Conservation (phyloP, 2,797 vertebrate genomes). For the Malacoraja senta region DNA sequence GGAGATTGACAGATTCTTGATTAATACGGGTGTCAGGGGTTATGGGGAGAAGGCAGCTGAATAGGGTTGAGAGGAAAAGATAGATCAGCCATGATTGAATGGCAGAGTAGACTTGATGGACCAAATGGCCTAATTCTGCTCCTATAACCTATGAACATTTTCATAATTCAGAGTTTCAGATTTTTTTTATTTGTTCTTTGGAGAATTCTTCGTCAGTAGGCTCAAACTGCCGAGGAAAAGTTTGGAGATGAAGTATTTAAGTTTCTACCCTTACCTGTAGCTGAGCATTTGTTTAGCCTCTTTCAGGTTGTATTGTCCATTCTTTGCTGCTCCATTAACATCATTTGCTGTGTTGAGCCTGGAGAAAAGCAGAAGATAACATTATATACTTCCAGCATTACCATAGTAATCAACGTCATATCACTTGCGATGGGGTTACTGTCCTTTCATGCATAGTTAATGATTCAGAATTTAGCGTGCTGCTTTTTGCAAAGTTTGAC, state of each 20-base stretch:
- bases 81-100: too few species aligned
- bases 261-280: slow-evolving; percentile 14
- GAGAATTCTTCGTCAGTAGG: background rate
- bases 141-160: too few species aligned
- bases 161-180: too few species aligned
- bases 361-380: slow-evolving; percentile 26
- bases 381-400: slow-evolving; percentile 37
- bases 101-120: too few species aligned
- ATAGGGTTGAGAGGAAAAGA: too few species aligned
- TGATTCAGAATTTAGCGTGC: background rate
- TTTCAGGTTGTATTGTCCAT: slow-evolving; percentile 31
- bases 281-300: slow-evolving; percentile 34
- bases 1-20: too few species aligned
- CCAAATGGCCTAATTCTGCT: too few species aligned
- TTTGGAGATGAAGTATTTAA: background rate
- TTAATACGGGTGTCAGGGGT: too few species aligned
- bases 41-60: too few species aligned
- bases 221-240: background rate
- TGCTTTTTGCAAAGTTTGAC: background rate
- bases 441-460: background rate
- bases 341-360: slow-evolving; percentile 41
- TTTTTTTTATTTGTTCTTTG: too few species aligned
- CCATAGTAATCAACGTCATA: background rate
- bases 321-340: slow-evolving; percentile 39
- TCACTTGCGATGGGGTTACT: background rate